Conservation (phyloP, 2,888 invertebrate species). For the Limnephilus rhombicus region DNA sequence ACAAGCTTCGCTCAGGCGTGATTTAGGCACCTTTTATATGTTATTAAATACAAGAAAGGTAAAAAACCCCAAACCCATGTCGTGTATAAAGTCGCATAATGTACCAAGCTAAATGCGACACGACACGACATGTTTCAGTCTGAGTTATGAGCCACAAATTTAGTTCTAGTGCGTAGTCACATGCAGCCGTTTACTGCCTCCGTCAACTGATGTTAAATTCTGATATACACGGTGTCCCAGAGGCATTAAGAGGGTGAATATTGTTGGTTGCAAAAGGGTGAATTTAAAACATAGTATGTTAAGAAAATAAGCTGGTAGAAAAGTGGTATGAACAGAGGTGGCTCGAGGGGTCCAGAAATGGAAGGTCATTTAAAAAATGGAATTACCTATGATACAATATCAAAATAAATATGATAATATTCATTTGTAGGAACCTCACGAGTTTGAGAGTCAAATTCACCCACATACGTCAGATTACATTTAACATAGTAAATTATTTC, state of each 20-base stretch:
- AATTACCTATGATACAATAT: too few species aligned
- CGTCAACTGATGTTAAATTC: not conserved
- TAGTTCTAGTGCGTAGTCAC: not conserved
- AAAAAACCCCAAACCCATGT: not conserved
- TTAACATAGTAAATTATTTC: too few species aligned
- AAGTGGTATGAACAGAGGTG: not conserved
- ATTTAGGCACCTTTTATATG: not conserved
- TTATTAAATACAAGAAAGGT: not conserved
- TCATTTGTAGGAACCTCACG: too few species aligned
- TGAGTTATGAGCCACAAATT: not conserved
- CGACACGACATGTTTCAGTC: not conserved
- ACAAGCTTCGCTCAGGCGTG: not conserved
- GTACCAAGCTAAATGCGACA: not conserved
- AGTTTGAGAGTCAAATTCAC: too few species aligned
- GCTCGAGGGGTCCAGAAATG: too few species aligned
- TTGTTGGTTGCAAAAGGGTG: not conserved
- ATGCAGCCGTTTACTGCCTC: not conserved
- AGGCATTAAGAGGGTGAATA: not conserved
- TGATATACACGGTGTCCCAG: not conserved
- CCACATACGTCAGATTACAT: too few species aligned
- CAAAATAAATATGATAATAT: too few species aligned
- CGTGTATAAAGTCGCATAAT: not conserved
- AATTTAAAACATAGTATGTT: not conserved
- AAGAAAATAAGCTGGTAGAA: not conserved
- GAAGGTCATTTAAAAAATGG: too few species aligned